Conservation (phyloP, 1,140 invertebrate species). For the Oncopodura yosiiana region DNA sequence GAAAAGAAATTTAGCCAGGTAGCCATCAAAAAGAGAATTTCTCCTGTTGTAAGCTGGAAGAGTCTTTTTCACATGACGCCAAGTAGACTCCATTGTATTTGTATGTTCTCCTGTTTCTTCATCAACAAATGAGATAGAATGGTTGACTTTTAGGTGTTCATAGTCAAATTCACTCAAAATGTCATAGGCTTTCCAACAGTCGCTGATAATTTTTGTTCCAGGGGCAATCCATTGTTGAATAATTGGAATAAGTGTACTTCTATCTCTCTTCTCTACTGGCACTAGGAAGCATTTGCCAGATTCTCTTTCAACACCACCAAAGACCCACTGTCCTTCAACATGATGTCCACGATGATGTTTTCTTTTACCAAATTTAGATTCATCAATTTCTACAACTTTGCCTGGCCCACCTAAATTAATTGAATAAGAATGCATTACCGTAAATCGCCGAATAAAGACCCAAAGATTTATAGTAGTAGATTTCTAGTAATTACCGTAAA, state of each 20-base stretch:
- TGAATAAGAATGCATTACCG: no score
- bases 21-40: neutral
- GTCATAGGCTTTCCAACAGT: conserved; percentile 36
- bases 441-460: no score
- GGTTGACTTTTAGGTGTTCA: conserved; percentile 8
- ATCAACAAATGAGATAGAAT: conserved; percentile 6
- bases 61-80: conserved; percentile 1
- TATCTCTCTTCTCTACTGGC: conserved; percentile 27
- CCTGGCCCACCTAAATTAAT: no score
- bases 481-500: no score
- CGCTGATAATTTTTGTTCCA: conserved; percentile 36
- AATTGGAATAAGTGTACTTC: conserved; percentile 25
- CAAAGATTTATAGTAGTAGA: no score
- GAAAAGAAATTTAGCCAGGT: no score
- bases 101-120: neutral
- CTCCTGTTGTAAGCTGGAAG: neutral
- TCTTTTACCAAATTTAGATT: conserved; percentile 35
- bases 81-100: conserved; percentile 8
- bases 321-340: conserved; percentile 40
- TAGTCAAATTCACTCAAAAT: neutral
- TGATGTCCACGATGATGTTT: conserved; percentile 37
- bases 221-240: conserved; percentile 35
- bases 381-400: conserved; percentile 37
- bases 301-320: conserved; percentile 38
- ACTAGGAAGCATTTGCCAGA: conserved; percentile 24